Percentiles rank a stretch among this genome's conserved stretches.
phyloP scores from a whole-genome alignment of 2,888 invertebrate genomes.

The Zelleria hepariella region DNA sequence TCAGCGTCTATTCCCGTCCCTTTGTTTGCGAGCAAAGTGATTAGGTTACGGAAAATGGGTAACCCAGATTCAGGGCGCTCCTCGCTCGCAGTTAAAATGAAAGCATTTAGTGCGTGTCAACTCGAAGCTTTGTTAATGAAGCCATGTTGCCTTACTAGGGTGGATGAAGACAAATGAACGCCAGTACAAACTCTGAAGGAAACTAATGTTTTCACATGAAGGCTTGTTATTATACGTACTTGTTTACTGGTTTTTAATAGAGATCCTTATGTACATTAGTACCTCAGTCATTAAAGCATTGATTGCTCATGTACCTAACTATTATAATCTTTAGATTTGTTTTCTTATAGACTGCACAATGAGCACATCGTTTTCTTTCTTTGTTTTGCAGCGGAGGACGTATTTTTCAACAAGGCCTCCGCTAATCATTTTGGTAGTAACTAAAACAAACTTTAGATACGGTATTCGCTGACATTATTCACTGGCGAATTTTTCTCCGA shows the following conservation, averaged over 20 bases:
- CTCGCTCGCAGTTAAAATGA: slow-evolving; percentile 23
- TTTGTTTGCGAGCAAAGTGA: slow-evolving; percentile 5
- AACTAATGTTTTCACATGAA: not conserved
- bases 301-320: not conserved
- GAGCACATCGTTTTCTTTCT: slow-evolving; percentile 22
- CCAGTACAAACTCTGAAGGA: not conserved
- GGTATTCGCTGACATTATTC: too few relatives aligned
- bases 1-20: not conserved
- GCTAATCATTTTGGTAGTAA: slow-evolving; percentile 17
- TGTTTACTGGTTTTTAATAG: not conserved
- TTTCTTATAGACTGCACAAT: slow-evolving; percentile 28
- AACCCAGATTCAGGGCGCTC: slow-evolving; percentile 59
- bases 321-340: not conserved
- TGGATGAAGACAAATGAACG: not conserved
- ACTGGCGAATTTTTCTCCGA: too few relatives aligned
- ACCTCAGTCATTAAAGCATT: not conserved
- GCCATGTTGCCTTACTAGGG: slow-evolving; percentile 28
- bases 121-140: not conserved
- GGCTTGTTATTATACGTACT: not conserved
- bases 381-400: slow-evolving; percentile 19
- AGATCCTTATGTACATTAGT: not conserved
- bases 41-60: slow-evolving; percentile 52
- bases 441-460: too few relatives aligned
- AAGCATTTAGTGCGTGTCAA: slow-evolving; percentile 30
- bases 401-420: slow-evolving; percentile 33